Base-by-base conservation (phyloP, 2,888 invertebrate genomes). In the Agrilus mali region DNA sequence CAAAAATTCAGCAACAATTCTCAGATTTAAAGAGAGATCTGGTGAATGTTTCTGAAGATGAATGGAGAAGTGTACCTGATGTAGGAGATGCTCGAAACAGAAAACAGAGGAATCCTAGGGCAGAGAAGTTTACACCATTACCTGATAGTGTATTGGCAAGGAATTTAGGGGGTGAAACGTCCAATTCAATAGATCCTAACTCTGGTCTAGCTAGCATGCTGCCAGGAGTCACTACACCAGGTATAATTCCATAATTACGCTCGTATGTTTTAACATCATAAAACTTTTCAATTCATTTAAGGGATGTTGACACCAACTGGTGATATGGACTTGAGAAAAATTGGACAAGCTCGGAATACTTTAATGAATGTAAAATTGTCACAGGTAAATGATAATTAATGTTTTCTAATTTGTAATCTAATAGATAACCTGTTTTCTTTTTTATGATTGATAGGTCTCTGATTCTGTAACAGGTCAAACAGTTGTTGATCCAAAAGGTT, bases 391-490 rank as follows among this genome's bases (percentile, higher is more conserved):
- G 22, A 16, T 40, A 39, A 31, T 20, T 20, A 20, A 20, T 4
- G 4, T n/a, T 14, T 15, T 37, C 12, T 1, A 20, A 20, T 20
- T 20, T 37, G 16, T 17, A 16, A 17, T 17, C 12, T 2, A 37
- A 13, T 16, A 31, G 16, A 33, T 27, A 27, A 14, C 27, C 15
- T 2, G 1, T 27, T 32, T 17, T 40, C 13, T 14, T 7, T 10
- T 27, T 40, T 32, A 4, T 16, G 1, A 34, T 34, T 34, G 7
- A 15, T 35, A 95, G 74, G 70, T 71, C 34, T 96, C 98, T 0
- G 98, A 99, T 68, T 97, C 97, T 0, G 97, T 99, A 1, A 88
- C 90, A 3, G 98, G 98, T 0, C 98, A 99, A 70, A 99, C 98
- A 0, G 97, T 98, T 0, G 96, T 99, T 0, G 98, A 99, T 70